Evolutionary conservation across 2,888 invertebrate genomes (phyloP), one percentile per base, ranked within the genome.

Genomic region (Drosophila yooni): DNA sequence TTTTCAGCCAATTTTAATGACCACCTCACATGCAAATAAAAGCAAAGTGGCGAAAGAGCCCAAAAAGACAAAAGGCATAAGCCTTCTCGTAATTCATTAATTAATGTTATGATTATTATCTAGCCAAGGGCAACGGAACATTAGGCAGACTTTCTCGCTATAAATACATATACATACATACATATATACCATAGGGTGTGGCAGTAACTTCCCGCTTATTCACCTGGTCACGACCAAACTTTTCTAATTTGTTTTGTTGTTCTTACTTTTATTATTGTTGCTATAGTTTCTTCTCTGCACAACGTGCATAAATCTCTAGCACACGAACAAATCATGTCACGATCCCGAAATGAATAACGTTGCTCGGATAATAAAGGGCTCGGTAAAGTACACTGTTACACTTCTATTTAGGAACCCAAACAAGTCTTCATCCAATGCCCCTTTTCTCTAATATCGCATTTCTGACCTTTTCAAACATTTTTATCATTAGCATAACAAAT

Each of bases 81-180:
- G 72, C 69, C 71, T 74, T 75, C 53, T 72, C 72, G 68, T 79
- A 71, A 79, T 69, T 70, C 75, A 89, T 82, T 87, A 87, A 84
- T 89, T 84, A 89, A 89, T 89, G 76, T 74, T 76, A 54, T 66
- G 75, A 73, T 84, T 77, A 81, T 79, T 75, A 87, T 83, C 82
- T 77, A 62, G 71, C 52, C 52, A 62, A 61, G 43, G 63, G 34
- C 50, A 71, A 34, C 40, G 52, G 29, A 51, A 10, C 53, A 40
- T 71, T 60, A 33, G 52, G 52, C 61, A 48, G 54, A 66, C 62
- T 74, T 56, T 31, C 34, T 53, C 29, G n/a, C 31, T 40, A 13
- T 38, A 18, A 33, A n/a, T 50, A 40, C 13, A 34, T 38, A 2
- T 34, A n/a, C 11, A 10, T 52, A n/a, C 11, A 10, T 52, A 40